Conservation (phyloP, 37 sponge, comb jelly and placozoan genomes). For the Beroe ovata region DNA sequence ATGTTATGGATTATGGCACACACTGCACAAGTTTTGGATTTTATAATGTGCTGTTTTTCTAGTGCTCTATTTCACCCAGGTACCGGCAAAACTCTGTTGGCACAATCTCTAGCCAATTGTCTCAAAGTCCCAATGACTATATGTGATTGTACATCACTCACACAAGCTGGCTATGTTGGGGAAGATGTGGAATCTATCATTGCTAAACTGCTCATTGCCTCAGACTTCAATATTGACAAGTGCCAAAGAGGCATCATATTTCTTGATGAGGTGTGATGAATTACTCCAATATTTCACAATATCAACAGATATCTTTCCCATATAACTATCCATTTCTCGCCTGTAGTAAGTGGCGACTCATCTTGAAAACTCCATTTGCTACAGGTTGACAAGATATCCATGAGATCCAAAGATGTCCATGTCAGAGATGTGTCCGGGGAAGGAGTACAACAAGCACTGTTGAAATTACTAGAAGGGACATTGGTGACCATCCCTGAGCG, state of each 20-base stretch:
- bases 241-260: conserved; percentile 47
- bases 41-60: no score
- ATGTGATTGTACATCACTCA: conserved; percentile 98
- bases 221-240: conserved; percentile 59
- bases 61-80: no score
- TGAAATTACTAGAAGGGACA: conserved; percentile 97
- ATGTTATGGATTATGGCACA: no score
- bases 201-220: conserved; percentile 68
- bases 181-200: conserved; percentile 85
- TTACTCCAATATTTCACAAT: no score
- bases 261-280: conserved; percentile 72
- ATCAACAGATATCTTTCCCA: no score
- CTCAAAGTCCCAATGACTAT: conserved; percentile 96
- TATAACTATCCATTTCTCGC: no score
- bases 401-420: conserved; percentile 82
- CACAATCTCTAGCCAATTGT: conserved; percentile 84
- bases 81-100: conserved; percentile 90
- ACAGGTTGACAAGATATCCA: conserved; percentile 89
- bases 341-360: no score
- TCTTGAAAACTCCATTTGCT: no score
- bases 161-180: conserved; percentile 99
- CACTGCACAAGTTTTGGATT: no score
- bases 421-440: conserved; percentile 96
- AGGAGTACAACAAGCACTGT: conserved; percentile 95
- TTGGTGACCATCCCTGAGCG: conserved; percentile 82